Conservation (phyloP, 2,113 vertebrate species). For the Caloenas nicobarica region DNA sequence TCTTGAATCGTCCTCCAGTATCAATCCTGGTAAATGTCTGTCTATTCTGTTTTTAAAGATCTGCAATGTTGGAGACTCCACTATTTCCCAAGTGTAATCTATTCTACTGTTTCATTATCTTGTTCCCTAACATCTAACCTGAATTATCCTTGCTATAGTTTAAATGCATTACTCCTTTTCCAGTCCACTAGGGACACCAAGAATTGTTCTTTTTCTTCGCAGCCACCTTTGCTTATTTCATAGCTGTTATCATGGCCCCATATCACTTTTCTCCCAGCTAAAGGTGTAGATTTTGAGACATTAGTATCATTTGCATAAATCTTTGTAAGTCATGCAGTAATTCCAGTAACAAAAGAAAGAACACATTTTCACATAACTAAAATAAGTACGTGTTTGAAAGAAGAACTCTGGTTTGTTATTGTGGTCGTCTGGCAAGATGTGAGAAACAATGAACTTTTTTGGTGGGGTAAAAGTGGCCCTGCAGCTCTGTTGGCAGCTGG, state of each 20-base stretch:
- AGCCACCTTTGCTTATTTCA: not conserved
- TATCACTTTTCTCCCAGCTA: not conserved
- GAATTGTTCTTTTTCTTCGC: not conserved
- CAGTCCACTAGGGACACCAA: not conserved
- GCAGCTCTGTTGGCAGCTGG: not conserved
- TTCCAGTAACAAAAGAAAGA: not conserved
- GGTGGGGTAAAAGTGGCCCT: not conserved
- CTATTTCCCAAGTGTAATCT: not conserved
- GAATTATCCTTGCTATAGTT: not conserved
- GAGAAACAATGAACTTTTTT: not conserved
- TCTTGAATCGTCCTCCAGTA: not conserved
- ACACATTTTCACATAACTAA: not conserved
- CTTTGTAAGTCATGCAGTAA: not conserved
- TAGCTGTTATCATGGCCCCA: not conserved
- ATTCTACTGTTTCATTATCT: not conserved
- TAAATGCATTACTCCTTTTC: not conserved
- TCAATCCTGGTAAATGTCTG: not conserved
- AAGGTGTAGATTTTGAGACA: not conserved
- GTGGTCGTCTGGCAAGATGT: not conserved
- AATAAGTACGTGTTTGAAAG: not conserved
- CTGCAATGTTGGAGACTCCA: not conserved
- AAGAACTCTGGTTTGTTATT: not conserved
- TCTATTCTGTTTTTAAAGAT: not conserved
- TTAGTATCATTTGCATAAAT: not conserved
- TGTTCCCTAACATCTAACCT: not conserved